Evolutionary conservation across 2,113 vertebrate species (phyloP).

Genomic region (Aix galericulata): DNA sequence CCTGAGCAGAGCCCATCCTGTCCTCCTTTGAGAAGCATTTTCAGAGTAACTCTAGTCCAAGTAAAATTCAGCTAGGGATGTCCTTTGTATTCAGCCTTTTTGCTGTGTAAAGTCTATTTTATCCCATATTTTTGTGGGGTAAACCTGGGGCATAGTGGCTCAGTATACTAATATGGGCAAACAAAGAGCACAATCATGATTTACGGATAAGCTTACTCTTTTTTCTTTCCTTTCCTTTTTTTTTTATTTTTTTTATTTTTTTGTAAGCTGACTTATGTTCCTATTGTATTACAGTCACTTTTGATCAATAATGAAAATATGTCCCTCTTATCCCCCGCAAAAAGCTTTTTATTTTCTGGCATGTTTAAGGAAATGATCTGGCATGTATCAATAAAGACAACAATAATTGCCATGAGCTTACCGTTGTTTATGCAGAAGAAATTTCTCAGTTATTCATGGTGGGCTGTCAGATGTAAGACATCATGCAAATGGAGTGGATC

Average conservation of each 20-base stretch:
- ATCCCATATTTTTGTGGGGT: not conserved
- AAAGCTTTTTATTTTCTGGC: not conserved
- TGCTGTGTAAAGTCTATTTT: not conserved
- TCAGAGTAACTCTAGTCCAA: not conserved
- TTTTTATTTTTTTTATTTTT: not conserved
- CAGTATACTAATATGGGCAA: not conserved
- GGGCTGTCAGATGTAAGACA: not conserved
- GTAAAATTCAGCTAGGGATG: not conserved
- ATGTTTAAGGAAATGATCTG: not conserved
- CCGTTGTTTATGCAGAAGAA: not conserved
- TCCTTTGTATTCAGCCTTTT: not conserved
- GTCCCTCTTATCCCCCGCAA: not conserved
- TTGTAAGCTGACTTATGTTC: not conserved
- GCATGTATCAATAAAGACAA: not conserved
- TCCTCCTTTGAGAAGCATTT: not conserved
- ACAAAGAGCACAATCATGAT: not conserved
- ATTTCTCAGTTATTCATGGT: not conserved
- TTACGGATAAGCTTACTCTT: not conserved
- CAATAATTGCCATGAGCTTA: not conserved
- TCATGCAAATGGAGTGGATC: not conserved
- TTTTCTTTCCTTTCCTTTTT: not conserved
- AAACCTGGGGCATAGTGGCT: not conserved
- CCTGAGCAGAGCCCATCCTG: no score
- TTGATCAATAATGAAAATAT: not conserved
- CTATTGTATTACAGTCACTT: not conserved